A percentile compares a stretch with the other conserved stretches of the same genome.
phyloP scores from a whole-genome alignment of 2,888 invertebrate species.

The Papilio demoleus region DNA sequence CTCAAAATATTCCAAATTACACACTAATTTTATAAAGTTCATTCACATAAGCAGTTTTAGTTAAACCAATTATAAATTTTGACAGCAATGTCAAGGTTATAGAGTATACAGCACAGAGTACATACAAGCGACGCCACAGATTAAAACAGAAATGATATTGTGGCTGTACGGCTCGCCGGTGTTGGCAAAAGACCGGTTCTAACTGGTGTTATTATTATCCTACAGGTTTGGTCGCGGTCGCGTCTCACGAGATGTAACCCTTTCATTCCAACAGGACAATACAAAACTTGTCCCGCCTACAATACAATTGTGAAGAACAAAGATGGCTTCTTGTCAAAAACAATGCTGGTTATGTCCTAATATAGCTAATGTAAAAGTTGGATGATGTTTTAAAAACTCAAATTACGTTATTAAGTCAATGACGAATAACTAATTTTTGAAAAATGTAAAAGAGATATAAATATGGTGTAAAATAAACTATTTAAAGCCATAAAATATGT shows the following conservation, averaged over 20 bases:
- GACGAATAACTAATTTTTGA: too few species aligned
- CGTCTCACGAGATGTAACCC: not conserved
- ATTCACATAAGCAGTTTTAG: too few species aligned
- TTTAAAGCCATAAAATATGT: not conserved
- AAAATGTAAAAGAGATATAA: too few species aligned
- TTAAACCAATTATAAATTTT: constrained; percentile 5
- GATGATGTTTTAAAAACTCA: too few species aligned
- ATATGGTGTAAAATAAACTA: too few species aligned
- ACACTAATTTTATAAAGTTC: too few species aligned
- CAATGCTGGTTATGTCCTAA: not conserved
- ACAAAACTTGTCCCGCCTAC: not conserved
- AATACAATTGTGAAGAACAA: not conserved
- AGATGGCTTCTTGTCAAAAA: not conserved
- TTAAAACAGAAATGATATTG: not conserved
- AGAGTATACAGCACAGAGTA: not conserved
- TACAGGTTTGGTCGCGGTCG: constrained; percentile 3
- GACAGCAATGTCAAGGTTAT: constrained; percentile 4
- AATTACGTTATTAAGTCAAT: too few species aligned
- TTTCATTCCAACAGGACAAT: constrained; percentile 6
- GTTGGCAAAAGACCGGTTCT: constrained; percentile 2
- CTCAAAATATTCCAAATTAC: too few species aligned
- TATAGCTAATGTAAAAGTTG: too few species aligned
- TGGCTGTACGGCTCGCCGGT: not conserved
- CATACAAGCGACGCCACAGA: not conserved
- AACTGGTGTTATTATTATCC: not conserved